Base-by-base conservation (phyloP, 2,888 invertebrate species). In the Agriopis aurantiaria region DNA sequence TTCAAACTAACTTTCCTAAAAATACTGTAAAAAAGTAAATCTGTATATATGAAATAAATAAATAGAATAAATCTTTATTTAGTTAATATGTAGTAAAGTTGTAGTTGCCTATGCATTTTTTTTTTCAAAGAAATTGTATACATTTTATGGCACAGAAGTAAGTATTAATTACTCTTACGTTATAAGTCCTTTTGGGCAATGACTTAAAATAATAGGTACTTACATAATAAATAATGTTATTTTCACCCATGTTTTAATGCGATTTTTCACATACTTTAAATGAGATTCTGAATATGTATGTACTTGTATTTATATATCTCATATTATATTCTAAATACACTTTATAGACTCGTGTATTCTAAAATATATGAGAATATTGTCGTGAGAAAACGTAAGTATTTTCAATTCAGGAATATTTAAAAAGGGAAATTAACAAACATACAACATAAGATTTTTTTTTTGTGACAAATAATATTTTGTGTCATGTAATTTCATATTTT, bases 131-230 rank as follows among this genome's bases (percentile, higher is more conserved):
- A 33, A 23, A 33, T 33, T 3, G 33, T 53, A n/a, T 60, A 58
- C 49, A 55, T 55, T 40, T 61, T 68, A 68, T 68, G 62, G 62
- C 68, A 62, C 68, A 57, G 33, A 56, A n/a, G 17, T 56, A 56
- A n/a, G 17, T 56, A 53, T 40, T 43, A 17, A 57, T n/a, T 23
- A 55, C 12, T 23, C 45, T 51, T 67, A 61, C 43, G 43, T 43
- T 8, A 43, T 43, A 4, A 2, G 17, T 52, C 10, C 3, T 55
- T 46, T 48, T 49, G 17, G 66, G 55, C 43, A 61, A 56, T 43
- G 14, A 14, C 11, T 43, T 9, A 43, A 33, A 57, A 43, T 57
- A 57, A 57, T 17, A 14, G 0, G 10, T 14, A 57, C 12, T 12
- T 40, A 40, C 23, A 23, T 23, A 55, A 55, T 8, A 12, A 55